Conservation (phyloP, 2,113 vertebrate genomes). For the Ranitomeya variabilis region DNA sequence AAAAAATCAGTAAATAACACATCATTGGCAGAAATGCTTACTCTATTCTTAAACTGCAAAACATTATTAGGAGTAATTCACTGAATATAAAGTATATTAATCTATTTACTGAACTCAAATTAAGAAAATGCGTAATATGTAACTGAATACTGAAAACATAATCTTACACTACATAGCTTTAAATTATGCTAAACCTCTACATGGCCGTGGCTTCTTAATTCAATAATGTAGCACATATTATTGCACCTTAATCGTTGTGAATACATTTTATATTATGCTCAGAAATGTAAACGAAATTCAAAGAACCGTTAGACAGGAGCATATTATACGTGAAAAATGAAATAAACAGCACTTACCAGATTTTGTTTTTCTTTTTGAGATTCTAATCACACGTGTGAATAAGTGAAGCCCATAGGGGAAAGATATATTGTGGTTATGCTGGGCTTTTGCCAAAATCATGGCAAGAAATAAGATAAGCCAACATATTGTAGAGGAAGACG, state of each 20-base stretch:
- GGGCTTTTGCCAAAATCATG: too few species aligned
- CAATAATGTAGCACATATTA: background rate
- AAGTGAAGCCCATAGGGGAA: background rate
- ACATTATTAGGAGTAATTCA: background rate
- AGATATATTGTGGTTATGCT: too few species aligned
- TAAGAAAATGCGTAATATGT: background rate
- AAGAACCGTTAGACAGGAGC: background rate
- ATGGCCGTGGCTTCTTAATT: background rate
- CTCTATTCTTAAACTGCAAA: background rate
- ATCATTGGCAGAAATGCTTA: conserved; percentile 17
- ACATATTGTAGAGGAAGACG: too few species aligned
- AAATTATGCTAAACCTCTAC: conserved; percentile 8
- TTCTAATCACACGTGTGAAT: background rate
- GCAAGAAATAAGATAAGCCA: too few species aligned
- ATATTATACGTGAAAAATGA: background rate
- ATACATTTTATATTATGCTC: background rate
- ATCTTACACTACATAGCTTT: background rate
- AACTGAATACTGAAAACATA: conserved; percentile 1
- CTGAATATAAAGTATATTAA: conserved; percentile 19
- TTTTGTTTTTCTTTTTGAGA: background rate
- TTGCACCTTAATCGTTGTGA: background rate
- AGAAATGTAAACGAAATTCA: background rate
- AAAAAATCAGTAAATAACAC: background rate
- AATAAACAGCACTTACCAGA: background rate
- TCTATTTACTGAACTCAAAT: background rate